Base-by-base conservation (phyloP, 2,888 invertebrate genomes). In the Steinernema hermaphroditum region DNA sequence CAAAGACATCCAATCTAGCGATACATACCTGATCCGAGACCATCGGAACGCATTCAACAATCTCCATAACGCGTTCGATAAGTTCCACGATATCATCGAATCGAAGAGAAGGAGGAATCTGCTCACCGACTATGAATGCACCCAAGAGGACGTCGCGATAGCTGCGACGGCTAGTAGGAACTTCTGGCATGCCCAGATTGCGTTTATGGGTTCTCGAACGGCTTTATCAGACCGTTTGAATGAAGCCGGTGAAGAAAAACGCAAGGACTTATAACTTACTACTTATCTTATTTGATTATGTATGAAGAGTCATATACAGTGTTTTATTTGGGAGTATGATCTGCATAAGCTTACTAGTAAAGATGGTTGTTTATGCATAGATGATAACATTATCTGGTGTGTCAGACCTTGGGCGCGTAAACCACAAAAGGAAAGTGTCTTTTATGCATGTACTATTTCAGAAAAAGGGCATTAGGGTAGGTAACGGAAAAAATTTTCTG, bases 401-500 rank as follows among this genome's bases (percentile, higher is more conserved):
- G n/a, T n/a, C n/a, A n/a, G n/a, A n/a, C n/a, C n/a, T n/a, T n/a
- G n/a, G n/a, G n/a, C n/a, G n/a, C n/a, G n/a, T n/a, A n/a, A n/a
- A n/a, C n/a, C n/a, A n/a, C n/a, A n/a, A n/a, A n/a, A n/a, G n/a
- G n/a, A n/a, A n/a, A n/a, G n/a, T n/a, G n/a, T n/a, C n/a, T n/a
- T n/a, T n/a, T n/a, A n/a, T n/a, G n/a, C n/a, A n/a, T n/a, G n/a
- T n/a, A n/a, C n/a, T n/a, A n/a, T n/a, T n/a, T n/a, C n/a, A n/a
- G n/a, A n/a, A n/a, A n/a, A n/a, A n/a, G n/a, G n/a, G n/a, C n/a
- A n/a, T n/a, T n/a, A n/a, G n/a, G n/a, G n/a, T n/a, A n/a, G n/a
- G n/a, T n/a, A n/a, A n/a, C n/a, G n/a, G n/a, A n/a, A 37, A 37
- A 37, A 37, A 37, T 8, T 4, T 24, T 54, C 74, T 76, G 76